Evolutionary conservation across 2,888 invertebrate genomes (phyloP).

Genomic region (Calephelis perditalis): DNA sequence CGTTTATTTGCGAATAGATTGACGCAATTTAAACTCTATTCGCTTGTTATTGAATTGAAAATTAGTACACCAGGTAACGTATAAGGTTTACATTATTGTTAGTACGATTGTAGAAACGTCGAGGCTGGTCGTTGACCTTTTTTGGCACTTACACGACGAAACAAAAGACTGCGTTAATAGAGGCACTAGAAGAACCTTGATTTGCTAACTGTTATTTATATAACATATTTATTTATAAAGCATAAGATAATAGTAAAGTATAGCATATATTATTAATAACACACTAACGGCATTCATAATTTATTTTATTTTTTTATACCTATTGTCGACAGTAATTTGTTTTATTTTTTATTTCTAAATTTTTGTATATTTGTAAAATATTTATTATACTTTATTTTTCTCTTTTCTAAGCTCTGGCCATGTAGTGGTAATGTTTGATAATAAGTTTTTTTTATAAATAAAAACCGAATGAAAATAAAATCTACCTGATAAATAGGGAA

Average conservation of each 20-base stretch:
- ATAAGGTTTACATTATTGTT: slow-evolving; percentile 44
- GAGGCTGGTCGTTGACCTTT: slow-evolving; percentile 78
- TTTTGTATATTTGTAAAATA: too few relatives aligned
- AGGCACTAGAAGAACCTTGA: slow-evolving; percentile 52
- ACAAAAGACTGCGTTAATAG: slow-evolving; percentile 67
- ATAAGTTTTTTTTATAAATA: too few relatives aligned
- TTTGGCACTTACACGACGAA: slow-evolving; percentile 71
- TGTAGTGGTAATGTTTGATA: too few relatives aligned
- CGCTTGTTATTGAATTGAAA: slow-evolving; percentile 38
- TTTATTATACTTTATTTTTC: too few relatives aligned
- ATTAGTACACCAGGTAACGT: slow-evolving; percentile 36
- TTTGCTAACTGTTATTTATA: slow-evolving; percentile 35
- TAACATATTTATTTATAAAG: slow-evolving; percentile 14
- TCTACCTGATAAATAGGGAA: too few relatives aligned
- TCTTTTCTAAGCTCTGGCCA: too few relatives aligned
- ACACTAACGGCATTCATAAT: too few relatives aligned
- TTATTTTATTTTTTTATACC: too few relatives aligned
- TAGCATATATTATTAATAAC: not conserved
- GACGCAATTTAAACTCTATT: slow-evolving; percentile 53
- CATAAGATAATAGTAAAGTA: slow-evolving; percentile 5
- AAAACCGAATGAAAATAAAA: too few relatives aligned
- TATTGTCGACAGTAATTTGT: too few relatives aligned
- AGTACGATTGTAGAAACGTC: slow-evolving; percentile 66
- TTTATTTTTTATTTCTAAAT: too few relatives aligned
- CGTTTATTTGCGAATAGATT: slow-evolving; percentile 38